Evolutionary conservation across 2,888 invertebrate genomes (phyloP), one percentile per base, ranked within the genome.

Genomic region (Koerneria pararmatus): DNA sequence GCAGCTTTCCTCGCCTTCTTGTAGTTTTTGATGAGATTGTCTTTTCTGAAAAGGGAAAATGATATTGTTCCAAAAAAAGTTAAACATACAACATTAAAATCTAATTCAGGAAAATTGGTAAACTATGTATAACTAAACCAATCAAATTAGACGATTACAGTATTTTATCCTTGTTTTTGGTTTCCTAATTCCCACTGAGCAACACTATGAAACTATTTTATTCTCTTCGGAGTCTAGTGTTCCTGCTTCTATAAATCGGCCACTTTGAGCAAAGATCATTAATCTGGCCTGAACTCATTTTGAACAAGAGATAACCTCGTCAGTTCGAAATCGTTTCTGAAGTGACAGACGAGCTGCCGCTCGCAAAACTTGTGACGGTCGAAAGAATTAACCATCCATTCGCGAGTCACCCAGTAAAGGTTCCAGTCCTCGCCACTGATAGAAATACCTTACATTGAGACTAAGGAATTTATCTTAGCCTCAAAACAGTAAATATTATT

Each of bases 371-470:
- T 85, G 72, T 82, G 84, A 66, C 85, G 80, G 75, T 86, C 85
- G 75, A 85, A 86, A 69, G 83, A 82, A 57, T 83, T 86, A 78
- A 84, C 84, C 68, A 88, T 84, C 82, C 88, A 87, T 69, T 85
- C 85, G 60, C 87, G 84, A 63, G 88, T 88, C 80, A 88, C 88
- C 88, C 88, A 88, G 82, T 86, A 87, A 61, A 88, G 84, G 67
- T 87, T 86, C 88, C 88, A 88, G 57, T 85, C 86, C 46, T 85
- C 85, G 61, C 85, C 85, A 58, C 80, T 79, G 48, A 54, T 74
- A 75, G n/a, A 19, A 37, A 0, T 27, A 32, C 19, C 19, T 48
- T n/a, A 11, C n/a, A n/a, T n/a, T n/a, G 62, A 29, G 31, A 8
- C 19, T 24, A 24, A 19, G 27, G 32, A 22, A 46, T 32, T 34